These are phyloP conservation scores for Xylocopa sonorina DNA, from an alignment of 1,140 invertebrate species.

Conservation along the genomic window DNA sequence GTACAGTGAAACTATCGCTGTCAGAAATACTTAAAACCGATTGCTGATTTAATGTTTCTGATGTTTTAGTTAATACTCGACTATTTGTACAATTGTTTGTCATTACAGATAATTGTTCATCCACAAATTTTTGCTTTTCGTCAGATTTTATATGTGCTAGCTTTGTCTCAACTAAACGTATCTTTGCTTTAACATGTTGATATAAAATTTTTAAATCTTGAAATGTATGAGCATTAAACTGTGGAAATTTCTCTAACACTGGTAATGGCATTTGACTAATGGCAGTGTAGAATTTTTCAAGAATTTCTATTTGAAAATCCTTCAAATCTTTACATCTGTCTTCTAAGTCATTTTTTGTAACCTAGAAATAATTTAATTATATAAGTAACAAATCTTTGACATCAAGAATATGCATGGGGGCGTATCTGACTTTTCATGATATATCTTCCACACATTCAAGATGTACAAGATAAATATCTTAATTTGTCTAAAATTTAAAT, in stretches of 20 bases:
- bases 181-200: constrained; percentile 75
- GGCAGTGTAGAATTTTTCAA: constrained; percentile 70
- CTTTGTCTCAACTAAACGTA: constrained; percentile 65
- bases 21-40: constrained; percentile 23
- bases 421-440: too few relatives aligned
- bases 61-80: not conserved
- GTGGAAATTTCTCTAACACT: constrained; percentile 73
- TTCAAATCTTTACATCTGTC: constrained; percentile 61
- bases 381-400: too few relatives aligned
- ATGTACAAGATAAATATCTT: too few relatives aligned
- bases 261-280: constrained; percentile 72
- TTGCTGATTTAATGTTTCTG: not conserved
- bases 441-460: too few relatives aligned
- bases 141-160: constrained; percentile 43
- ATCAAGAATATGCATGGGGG: too few relatives aligned
- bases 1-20: constrained; percentile 1
- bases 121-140: constrained; percentile 4
- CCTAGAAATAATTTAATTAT: constrained; percentile 49
- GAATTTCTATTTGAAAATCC: constrained; percentile 71
- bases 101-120: constrained; percentile 12
- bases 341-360: constrained; percentile 64
- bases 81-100: not conserved
- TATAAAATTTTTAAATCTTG: constrained; percentile 70
- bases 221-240: constrained; percentile 69
- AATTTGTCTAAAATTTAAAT: too few relatives aligned